phyloP scores from a whole-genome alignment of 2,797 vertebrate genomes.

The Xerus rutilus region DNA sequence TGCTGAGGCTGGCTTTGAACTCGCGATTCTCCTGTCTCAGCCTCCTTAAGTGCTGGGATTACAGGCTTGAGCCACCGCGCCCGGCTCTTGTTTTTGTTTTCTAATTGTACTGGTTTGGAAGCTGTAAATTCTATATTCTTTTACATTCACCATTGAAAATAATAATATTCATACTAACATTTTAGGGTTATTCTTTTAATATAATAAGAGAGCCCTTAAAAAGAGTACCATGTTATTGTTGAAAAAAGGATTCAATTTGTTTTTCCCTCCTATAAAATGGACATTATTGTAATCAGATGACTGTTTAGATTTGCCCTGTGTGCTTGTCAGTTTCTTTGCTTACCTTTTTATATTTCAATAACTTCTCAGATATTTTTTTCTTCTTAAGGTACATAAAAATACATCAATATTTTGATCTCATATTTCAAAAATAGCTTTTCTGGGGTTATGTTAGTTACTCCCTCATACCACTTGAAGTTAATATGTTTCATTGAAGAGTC shows the following conservation, averaged over 20 bases:
- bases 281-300: background rate
- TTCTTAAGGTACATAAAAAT: background rate
- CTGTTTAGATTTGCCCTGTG: background rate
- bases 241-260: background rate
- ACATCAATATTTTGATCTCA: background rate
- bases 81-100: slow-evolving; percentile 23
- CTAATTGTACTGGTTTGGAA: slow-evolving; percentile 7
- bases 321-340: background rate
- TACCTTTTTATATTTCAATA: background rate
- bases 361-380: background rate
- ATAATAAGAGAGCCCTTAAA: background rate
- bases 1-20: no score
- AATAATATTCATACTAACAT: background rate
- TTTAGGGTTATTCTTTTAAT: slow-evolving; percentile 1
- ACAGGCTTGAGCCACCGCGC: no score
- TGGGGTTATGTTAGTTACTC: background rate
- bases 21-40: no score
- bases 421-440: slow-evolving; percentile 10
- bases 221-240: background rate
- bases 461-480: background rate
- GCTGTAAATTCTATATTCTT: background rate
- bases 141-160: background rate
- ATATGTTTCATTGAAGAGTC: background rate
- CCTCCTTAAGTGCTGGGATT: no score
- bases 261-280: background rate